Evolutionary conservation across 2,113 vertebrate species (phyloP).

Genomic region (Mus spicilegus): DNA sequence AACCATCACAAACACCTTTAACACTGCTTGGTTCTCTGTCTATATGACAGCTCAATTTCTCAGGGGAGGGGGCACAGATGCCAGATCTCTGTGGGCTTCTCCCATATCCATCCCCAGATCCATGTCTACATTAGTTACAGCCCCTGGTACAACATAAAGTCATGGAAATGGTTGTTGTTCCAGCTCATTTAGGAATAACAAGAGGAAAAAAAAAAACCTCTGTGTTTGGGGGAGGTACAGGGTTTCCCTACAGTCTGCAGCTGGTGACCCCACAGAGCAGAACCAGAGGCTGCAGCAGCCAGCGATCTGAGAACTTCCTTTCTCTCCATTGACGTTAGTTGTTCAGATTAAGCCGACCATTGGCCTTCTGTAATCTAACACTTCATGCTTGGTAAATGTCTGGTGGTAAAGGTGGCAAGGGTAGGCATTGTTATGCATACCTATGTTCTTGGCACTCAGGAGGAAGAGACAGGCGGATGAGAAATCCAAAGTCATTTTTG

Average conservation of each 20-base stretch:
- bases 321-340: not conserved
- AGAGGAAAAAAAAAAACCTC: too few species aligned
- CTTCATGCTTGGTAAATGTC: not conserved
- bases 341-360: not conserved
- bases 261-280: not conserved
- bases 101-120: too few species aligned
- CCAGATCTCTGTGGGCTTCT: not conserved
- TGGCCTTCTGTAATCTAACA: not conserved
- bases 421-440: not conserved
- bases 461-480: not conserved
- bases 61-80: not conserved
- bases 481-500: not conserved
- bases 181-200: too few species aligned
- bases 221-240: not conserved
- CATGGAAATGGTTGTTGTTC: not conserved
- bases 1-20: not conserved
- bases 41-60: not conserved
- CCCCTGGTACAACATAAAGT: too few species aligned
- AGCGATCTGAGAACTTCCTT: not conserved
- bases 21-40: not conserved
- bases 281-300: not conserved
- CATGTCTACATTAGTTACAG: not conserved
- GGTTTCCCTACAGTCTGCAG: too few species aligned
- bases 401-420: too few species aligned
- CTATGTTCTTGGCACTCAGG: not conserved